These are phyloP conservation scores for Neoaliturus tenellus DNA, from an alignment of 2,888 invertebrate species.

Conservation along the genomic window DNA sequence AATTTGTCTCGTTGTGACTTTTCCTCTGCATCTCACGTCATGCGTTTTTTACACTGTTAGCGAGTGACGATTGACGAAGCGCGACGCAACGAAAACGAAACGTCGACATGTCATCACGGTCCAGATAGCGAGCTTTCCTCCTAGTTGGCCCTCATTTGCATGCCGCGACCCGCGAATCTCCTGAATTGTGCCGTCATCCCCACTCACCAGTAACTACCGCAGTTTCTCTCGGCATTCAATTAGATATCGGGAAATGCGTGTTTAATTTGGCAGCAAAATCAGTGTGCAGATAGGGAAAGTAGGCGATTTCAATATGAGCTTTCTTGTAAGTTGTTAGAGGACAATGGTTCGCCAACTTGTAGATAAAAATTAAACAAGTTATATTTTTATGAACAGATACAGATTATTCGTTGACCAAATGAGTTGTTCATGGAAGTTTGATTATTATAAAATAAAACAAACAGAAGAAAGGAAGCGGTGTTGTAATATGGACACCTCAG, in stretches of 20 bases:
- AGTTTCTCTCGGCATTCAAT: slow-evolving; percentile 18
- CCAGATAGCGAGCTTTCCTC: slow-evolving; percentile 48
- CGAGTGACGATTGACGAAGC: slow-evolving; percentile 39
- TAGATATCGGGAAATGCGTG: background rate
- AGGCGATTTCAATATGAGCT: background rate
- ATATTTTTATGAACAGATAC: too few species aligned
- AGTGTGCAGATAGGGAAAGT: background rate
- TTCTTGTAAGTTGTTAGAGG: too few species aligned
- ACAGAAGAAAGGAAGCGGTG: too few species aligned
- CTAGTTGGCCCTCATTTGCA: slow-evolving; percentile 42
- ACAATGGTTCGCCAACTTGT: too few species aligned
- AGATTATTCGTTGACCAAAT: too few species aligned
- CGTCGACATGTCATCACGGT: slow-evolving; percentile 52
- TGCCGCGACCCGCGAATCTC: background rate
- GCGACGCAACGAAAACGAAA: slow-evolving; percentile 45
- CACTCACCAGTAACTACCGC: background rate
- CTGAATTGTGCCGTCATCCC: slow-evolving; percentile 19
- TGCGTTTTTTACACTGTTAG: background rate
- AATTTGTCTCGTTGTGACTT: slow-evolving; percentile 30
- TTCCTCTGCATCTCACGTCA: slow-evolving; percentile 27
- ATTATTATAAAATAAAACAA: too few species aligned
- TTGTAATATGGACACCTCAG: too few species aligned
- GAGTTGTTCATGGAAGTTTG: too few species aligned
- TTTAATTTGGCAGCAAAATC: background rate
- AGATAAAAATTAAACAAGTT: too few species aligned